These are phyloP conservation scores for Corythucha ciliata DNA, from an alignment of 2,888 invertebrate genomes.

Conservation along the genomic window DNA sequence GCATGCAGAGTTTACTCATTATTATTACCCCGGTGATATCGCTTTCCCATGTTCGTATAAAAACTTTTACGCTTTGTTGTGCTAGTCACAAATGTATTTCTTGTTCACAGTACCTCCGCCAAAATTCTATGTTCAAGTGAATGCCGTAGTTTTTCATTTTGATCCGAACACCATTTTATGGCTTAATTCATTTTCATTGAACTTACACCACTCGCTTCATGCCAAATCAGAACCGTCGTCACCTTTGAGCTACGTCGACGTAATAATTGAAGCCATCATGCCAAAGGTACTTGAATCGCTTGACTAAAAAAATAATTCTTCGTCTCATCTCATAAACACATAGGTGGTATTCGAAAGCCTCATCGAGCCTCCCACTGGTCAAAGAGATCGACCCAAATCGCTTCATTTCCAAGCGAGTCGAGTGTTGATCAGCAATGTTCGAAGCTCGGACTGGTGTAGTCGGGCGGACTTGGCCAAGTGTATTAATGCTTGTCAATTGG, in stretches of 20 bases:
- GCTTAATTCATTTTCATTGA: conserved; percentile 87
- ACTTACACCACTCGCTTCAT: conserved; percentile 64
- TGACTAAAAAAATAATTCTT: conserved; percentile 9
- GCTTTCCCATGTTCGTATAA: conserved; percentile 68
- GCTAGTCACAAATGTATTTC: not conserved
- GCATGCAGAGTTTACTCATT: conserved; percentile 94
- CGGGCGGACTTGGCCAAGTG: conserved; percentile 71
- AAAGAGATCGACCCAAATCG: conserved; percentile 77
- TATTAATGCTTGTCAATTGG: conserved; percentile 65
- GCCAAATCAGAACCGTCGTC: conserved; percentile 17
- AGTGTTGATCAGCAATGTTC: conserved; percentile 55
- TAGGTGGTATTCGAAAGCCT: conserved; percentile 71
- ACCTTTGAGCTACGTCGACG: conserved; percentile 60
- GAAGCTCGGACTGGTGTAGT: conserved; percentile 55
- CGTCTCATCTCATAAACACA: conserved; percentile 18
- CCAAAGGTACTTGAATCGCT: conserved; percentile 59
- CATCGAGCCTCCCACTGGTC: conserved; percentile 58
- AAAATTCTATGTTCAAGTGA: conserved; percentile 81
- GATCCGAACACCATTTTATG: conserved; percentile 84
- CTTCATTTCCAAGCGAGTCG: conserved; percentile 76
- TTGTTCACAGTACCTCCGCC: conserved; percentile 76
- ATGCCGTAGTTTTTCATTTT: conserved; percentile 79
- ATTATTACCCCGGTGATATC: conserved; percentile 87
- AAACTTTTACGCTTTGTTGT: not conserved
- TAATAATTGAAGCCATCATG: conserved; percentile 85